These are phyloP conservation scores for Chloroclysta siterata DNA, from an alignment of 2,888 invertebrate genomes.

Conservation along the genomic window DNA sequence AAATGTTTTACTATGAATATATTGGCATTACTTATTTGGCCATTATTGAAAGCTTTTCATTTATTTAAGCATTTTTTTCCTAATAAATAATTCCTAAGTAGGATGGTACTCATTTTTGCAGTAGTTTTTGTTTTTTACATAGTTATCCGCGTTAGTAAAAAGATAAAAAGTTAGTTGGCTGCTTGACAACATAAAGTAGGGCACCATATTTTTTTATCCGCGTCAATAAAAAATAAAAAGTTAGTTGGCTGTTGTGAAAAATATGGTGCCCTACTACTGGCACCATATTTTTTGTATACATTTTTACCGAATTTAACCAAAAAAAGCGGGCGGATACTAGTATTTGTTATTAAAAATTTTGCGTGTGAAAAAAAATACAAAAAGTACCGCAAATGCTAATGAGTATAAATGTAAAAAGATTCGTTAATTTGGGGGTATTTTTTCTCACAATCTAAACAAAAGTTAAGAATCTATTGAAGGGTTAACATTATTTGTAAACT, in stretches of 20 bases:
- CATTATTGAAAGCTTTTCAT: neutral
- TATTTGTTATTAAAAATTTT: neutral
- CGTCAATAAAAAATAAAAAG: too few species aligned
- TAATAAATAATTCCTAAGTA: neutral
- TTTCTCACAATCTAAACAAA: slow-evolving; percentile 72
- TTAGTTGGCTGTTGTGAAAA: too few species aligned
- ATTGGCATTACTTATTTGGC: neutral
- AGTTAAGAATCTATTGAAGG: slow-evolving; percentile 46
- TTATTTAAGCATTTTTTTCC: neutral
- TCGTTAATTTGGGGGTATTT: slow-evolving; percentile 59
- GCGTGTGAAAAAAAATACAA: slow-evolving; percentile 19
- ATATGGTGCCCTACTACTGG: too few species aligned
- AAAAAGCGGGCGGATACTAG: neutral
- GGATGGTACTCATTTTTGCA: neutral
- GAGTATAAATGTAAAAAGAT: slow-evolving; percentile 43
- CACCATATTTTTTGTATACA: neutral
- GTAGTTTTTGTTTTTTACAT: neutral
- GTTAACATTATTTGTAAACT: slow-evolving; percentile 41
- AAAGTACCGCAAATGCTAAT: slow-evolving; percentile 23
- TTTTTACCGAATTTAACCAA: neutral
- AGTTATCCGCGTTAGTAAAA: too few species aligned
- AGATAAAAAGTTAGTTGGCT: too few species aligned
- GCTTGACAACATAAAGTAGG: neutral
- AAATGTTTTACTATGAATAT: slow-evolving; percentile 1
- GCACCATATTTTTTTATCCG: neutral